phyloP scores from a whole-genome alignment of 2,888 invertebrate species.

The Stenolophus ochropezus region DNA sequence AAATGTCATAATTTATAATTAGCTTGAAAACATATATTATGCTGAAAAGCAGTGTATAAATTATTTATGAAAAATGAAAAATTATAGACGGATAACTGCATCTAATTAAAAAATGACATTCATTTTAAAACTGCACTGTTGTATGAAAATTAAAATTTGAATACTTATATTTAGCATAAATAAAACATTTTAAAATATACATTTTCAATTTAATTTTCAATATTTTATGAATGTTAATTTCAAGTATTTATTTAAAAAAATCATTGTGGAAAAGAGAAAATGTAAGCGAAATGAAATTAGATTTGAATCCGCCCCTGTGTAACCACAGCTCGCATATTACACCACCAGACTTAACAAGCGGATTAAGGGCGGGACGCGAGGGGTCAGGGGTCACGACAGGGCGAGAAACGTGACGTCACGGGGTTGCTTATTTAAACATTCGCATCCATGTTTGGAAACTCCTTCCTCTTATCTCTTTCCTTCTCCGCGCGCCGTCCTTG shows the following conservation, averaged over 20 bases:
- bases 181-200: too few species aligned
- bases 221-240: neutral
- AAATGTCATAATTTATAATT: too few species aligned
- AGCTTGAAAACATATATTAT: too few species aligned
- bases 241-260: neutral
- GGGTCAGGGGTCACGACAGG: conserved; percentile 32
- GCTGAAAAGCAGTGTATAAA: neutral
- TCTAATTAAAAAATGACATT: neutral
- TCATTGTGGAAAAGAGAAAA: neutral
- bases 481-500: conserved; percentile 64
- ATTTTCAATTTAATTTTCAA: too few species aligned
- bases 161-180: too few species aligned
- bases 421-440: conserved; percentile 59
- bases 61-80: neutral
- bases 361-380: neutral
- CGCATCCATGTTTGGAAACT: conserved; percentile 73
- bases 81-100: neutral
- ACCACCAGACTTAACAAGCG: conserved; percentile 43
- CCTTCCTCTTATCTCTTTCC: conserved; percentile 61
- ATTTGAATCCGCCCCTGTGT: conserved; percentile 3
- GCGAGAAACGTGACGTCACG: conserved; percentile 55
- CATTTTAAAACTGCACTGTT: neutral
- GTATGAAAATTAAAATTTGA: too few species aligned
- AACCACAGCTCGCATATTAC: conserved; percentile 23
- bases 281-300: neutral